Percentiles rank a stretch among this genome's conserved stretches.
These are phyloP conservation scores for Excalfactoria chinensis DNA, from an alignment of 2,113 vertebrate species.

Conservation along the genomic window DNA sequence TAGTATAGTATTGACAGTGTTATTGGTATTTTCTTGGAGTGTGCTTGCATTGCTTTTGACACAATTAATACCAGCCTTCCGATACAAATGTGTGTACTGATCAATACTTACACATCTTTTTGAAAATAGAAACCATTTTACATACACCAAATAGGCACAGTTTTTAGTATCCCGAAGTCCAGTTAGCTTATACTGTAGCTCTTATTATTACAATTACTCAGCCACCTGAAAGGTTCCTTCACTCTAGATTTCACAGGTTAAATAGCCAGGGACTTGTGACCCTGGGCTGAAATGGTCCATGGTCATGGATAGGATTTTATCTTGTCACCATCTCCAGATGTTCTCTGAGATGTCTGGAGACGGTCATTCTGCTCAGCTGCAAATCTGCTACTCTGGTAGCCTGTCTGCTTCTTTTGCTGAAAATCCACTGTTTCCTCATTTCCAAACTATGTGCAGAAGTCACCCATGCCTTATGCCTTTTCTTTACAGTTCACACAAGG, in stretches of 20 bases:
- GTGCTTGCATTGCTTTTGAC: not conserved
- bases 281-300: not conserved
- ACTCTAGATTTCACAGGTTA: not conserved
- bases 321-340: not conserved
- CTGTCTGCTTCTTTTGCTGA: not conserved
- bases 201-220: not conserved
- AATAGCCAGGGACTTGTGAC: not conserved
- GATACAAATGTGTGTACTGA: not conserved
- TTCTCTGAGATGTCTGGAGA: not conserved
- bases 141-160: not conserved
- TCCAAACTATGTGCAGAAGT: not conserved
- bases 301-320: not conserved
- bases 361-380: not conserved
- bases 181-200: not conserved
- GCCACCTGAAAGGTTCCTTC: not conserved
- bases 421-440: not conserved
- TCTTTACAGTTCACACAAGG: not conserved
- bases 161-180: not conserved
- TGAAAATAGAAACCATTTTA: not conserved
- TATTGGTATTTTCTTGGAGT: not conserved
- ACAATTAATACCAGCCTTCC: not conserved
- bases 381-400: fast-evolving
- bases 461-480: not conserved
- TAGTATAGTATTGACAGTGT: not conserved
- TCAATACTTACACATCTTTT: not conserved